These are phyloP conservation scores for Manis javanica DNA, from an alignment of 2,797 vertebrate species.

Conservation along the genomic window DNA sequence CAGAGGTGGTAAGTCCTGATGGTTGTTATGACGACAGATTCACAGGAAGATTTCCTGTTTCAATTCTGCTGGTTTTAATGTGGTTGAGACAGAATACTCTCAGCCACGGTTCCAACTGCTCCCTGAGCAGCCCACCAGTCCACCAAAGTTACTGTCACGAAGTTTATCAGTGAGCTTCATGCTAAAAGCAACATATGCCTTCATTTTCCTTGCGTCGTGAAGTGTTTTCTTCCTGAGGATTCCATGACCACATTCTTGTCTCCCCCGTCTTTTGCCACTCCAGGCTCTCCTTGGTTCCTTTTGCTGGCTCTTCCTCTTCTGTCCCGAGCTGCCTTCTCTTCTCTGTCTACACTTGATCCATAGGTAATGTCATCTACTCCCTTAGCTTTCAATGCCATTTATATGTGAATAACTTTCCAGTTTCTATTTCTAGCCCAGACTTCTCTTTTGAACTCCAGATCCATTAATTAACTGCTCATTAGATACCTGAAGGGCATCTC, in stretches of 20 bases:
- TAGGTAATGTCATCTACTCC: neutral
- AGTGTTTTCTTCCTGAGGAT: neutral
- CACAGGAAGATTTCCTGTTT: neutral
- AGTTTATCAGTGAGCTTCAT: neutral
- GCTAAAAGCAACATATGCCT: neutral
- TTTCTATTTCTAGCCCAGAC: neutral
- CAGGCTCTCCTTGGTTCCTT: neutral
- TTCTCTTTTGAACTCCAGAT: conserved; percentile 26
- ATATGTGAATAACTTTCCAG: neutral
- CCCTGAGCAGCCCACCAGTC: neutral
- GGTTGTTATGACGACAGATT: neutral
- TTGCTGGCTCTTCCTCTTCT: neutral
- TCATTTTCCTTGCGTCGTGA: neutral
- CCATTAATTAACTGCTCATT: neutral
- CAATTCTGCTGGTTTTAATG: neutral
- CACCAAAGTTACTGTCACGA: neutral
- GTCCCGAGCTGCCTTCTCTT: neutral
- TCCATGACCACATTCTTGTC: neutral
- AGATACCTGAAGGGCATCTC: neutral
- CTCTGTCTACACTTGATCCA: neutral
- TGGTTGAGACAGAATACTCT: neutral
- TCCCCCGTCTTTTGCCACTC: neutral
- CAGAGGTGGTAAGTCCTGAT: neutral
- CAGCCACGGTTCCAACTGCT: neutral
- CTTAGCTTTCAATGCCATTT: neutral